Evolutionary conservation across 2,888 invertebrate genomes (phyloP), one percentile per base, ranked within the genome.

Genomic region (Catocala nupta): DNA sequence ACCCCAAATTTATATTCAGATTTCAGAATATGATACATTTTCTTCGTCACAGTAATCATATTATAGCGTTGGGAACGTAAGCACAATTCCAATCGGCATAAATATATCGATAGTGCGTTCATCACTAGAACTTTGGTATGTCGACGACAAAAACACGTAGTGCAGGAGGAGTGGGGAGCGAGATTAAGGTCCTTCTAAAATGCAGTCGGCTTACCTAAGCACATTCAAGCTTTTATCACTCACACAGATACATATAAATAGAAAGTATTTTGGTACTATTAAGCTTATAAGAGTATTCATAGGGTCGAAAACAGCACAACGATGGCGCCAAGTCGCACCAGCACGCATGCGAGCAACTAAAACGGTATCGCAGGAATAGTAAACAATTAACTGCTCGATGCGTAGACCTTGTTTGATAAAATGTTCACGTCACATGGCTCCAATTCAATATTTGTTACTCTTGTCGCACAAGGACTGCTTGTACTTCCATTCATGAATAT

Each of bases 121-220:
- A 67, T 84, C 88, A 85, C 77, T 75, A 89, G 68, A 76, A 71
- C 84, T 81, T 81, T 85, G 89, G 90, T 88, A 90, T 90, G 88
- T 85, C 85, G 86, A 86, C 86, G 86, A 89, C 87, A 89, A 90
- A 91, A 91, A 90, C 89, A 89, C 71, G 73, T 61, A 75, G 68
- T 77, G 82, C 79, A 83, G 74, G 80, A 82, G 78, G 83, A 82
- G 88, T 82, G 87, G 87, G 88, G 86, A 85, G 81, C 77, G 80
- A 84, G 88, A 91, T 88, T 89, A 90, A 87, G 86, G 87, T 88
- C 87, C 89, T 89, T 88, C 87, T 84, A 89, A 91, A 90, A 92
- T 92, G 91, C 92, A 92, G 87, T 90, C 85, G 84, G 83, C 85
- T 89, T 84, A 82, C 83, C 81, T 76, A 85, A 86, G 85, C 86